Conservation (phyloP, 2,888 invertebrate genomes). For the Drosophila crucigera region DNA sequence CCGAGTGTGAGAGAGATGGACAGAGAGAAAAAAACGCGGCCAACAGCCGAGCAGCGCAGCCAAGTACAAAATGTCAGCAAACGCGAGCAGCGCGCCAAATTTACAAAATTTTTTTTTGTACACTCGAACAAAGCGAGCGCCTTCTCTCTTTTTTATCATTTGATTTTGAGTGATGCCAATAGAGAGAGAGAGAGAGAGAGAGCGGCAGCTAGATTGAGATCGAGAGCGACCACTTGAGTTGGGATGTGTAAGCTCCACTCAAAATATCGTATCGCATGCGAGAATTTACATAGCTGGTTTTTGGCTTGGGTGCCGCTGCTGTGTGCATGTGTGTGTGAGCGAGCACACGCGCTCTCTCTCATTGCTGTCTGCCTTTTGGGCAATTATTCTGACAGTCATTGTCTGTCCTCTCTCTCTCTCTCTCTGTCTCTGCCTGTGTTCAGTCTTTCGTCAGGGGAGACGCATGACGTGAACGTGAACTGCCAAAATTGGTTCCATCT, state of each 20-base stretch:
- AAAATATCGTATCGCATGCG: conserved; percentile 58
- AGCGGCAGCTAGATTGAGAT: too few relatives aligned
- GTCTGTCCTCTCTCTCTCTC: conserved; percentile 20
- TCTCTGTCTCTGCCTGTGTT: conserved; percentile 13
- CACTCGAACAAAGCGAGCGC: conserved; percentile 30
- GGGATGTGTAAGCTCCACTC: conserved; percentile 28
- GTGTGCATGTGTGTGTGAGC: conserved; percentile 19
- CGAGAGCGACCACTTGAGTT: background rate
- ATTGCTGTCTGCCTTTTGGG: conserved; percentile 46
- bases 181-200: conserved; percentile 5
- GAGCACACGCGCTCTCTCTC: conserved; percentile 26
- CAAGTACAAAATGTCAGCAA: conserved; percentile 73
- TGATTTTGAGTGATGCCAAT: conserved; percentile 28
- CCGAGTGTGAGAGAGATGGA: conserved; percentile 11
- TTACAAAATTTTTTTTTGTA: conserved; percentile 28
- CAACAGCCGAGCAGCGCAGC: conserved; percentile 35
- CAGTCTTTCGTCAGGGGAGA: conserved; percentile 65
- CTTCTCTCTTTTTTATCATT: conserved; percentile 7
- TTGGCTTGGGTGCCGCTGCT: background rate
- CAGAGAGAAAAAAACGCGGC: conserved; percentile 51
- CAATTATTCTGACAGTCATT: conserved; percentile 72
- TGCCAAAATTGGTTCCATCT: conserved; percentile 1
- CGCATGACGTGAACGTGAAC: conserved; percentile 6
- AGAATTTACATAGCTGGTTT: conserved; percentile 26
- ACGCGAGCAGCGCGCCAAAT: conserved; percentile 81